A percentile compares a stretch with the other conserved stretches of the same genome.
These are phyloP conservation scores for Amiota mariae DNA, from an alignment of 2,888 invertebrate species.

Conservation along the genomic window DNA sequence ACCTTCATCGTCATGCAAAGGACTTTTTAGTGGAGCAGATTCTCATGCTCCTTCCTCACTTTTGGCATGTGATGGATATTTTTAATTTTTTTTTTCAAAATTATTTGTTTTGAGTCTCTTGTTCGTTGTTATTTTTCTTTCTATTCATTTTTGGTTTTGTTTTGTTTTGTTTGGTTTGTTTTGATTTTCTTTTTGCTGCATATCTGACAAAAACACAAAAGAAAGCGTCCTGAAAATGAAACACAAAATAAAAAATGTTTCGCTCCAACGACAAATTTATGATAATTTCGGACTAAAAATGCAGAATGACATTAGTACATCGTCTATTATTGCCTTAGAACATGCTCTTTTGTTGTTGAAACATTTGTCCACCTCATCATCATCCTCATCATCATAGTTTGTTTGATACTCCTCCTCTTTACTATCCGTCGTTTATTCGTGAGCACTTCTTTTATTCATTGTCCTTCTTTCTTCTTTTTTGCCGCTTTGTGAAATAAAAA, in stretches of 20 bases:
- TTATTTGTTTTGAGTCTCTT: slow-evolving; percentile 59
- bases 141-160: slow-evolving; percentile 56
- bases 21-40: not conserved
- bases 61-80: slow-evolving; percentile 61
- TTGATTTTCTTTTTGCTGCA: slow-evolving; percentile 17
- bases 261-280: slow-evolving; percentile 65
- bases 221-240: not conserved
- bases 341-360: slow-evolving; percentile 68
- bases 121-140: slow-evolving; percentile 54
- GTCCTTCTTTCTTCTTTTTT: not conserved
- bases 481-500: slow-evolving; percentile 46
- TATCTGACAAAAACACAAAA: slow-evolving; percentile 16
- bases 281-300: slow-evolving; percentile 61
- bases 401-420: slow-evolving; percentile 1
- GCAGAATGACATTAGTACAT: slow-evolving; percentile 67
- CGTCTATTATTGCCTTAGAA: slow-evolving; percentile 66
- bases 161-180: slow-evolving; percentile 36
- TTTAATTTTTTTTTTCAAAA: slow-evolving; percentile 48
- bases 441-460: slow-evolving; percentile 15
- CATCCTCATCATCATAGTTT: not conserved
- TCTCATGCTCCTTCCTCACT: slow-evolving; percentile 15
- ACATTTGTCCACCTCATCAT: slow-evolving; percentile 58
- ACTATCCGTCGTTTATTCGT: slow-evolving; percentile 17
- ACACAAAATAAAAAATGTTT: slow-evolving; percentile 38
- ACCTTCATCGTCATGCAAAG: not conserved